Base-by-base conservation (phyloP, 2,797 vertebrate species). In the Microctenopoma lineatum region DNA sequence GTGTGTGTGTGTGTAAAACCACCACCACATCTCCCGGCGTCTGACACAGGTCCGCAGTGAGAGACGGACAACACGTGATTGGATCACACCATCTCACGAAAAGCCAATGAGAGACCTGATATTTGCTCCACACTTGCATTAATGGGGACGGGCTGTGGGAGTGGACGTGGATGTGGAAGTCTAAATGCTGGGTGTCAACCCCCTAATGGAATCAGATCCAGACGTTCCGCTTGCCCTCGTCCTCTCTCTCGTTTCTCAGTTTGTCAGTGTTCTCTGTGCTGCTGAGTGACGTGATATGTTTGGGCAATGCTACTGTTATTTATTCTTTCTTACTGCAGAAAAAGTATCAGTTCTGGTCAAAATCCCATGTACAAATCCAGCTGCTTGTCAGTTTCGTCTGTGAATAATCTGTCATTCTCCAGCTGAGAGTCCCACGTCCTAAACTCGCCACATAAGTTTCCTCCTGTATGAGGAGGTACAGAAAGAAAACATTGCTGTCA, bases 201-300 rank as follows among this genome's bases (percentile, higher is more conserved):
- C 67, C 68, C 38, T 74, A 47, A 74, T 26, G 0, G 65, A 89
- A 92, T 91, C 88, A 85, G 80, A 89, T 88, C 84, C 90, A 93
- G 88, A 90, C 72, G 80, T 71, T 79, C 29, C 52, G n/a, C 48
- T 56, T 64, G 12, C 56, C 3, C 16, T 56, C 15, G 5, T 26
- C 12, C 21, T 47, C 34, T 47, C 34, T 44, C 25, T 9, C 11
- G 11, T 54, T 9, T 57, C 52, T 57, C 41, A 47, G 36, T 67
- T 34, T 63, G 56, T 66, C 50, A 42, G 59, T 47, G 42, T 29
- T 29, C 4, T 34, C 15, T 3, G 18, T 55, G 12, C 18, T 2
- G 10, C 18, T 60, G 10, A 1, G 1, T 0, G 7, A 62, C n/a
- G 61, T 32, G 53, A 65, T 65, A 18, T 58, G 73, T 47, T 71